These are phyloP conservation scores for Eledona agricola DNA, from an alignment of 2,888 invertebrate genomes.

Conservation along the genomic window DNA sequence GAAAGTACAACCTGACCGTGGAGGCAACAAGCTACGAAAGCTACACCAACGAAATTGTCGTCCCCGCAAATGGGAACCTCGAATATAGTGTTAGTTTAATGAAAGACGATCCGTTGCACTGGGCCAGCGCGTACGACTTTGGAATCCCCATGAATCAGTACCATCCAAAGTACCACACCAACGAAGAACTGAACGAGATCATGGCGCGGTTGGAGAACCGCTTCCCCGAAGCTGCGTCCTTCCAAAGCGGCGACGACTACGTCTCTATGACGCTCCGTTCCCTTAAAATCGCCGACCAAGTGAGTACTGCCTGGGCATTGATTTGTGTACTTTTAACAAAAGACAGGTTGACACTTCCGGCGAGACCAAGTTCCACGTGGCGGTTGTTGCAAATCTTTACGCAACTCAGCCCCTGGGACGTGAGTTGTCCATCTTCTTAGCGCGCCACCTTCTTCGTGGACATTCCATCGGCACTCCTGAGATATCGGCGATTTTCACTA, in stretches of 20 bases:
- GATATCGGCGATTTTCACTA: constrained; percentile 72
- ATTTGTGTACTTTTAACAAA: background rate
- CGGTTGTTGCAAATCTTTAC: constrained; percentile 84
- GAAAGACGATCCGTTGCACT: constrained; percentile 82
- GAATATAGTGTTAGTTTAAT: constrained; percentile 81
- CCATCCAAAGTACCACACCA: constrained; percentile 71
- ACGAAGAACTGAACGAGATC: constrained; percentile 70
- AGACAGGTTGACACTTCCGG: constrained; percentile 78
- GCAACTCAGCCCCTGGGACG: constrained; percentile 84
- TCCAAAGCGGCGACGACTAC: constrained; percentile 74
- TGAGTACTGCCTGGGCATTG: constrained; percentile 58
- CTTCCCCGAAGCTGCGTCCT: constrained; percentile 74
- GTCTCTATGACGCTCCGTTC: constrained; percentile 73
- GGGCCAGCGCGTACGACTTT: constrained; percentile 85
- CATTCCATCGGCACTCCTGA: constrained; percentile 72
- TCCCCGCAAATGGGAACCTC: constrained; percentile 68
- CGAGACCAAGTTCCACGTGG: constrained; percentile 83
- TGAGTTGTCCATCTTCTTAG: constrained; percentile 83
- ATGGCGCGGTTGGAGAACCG: constrained; percentile 75
- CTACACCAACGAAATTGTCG: constrained; percentile 69
- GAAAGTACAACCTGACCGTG: constrained; percentile 82
- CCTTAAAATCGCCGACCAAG: constrained; percentile 77
- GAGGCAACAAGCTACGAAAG: constrained; percentile 75
- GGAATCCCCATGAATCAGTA: constrained; percentile 74
- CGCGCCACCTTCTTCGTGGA: constrained; percentile 81